Evolutionary conservation across 2,888 invertebrate species (phyloP).

Genomic region (Melieria picta): DNA sequence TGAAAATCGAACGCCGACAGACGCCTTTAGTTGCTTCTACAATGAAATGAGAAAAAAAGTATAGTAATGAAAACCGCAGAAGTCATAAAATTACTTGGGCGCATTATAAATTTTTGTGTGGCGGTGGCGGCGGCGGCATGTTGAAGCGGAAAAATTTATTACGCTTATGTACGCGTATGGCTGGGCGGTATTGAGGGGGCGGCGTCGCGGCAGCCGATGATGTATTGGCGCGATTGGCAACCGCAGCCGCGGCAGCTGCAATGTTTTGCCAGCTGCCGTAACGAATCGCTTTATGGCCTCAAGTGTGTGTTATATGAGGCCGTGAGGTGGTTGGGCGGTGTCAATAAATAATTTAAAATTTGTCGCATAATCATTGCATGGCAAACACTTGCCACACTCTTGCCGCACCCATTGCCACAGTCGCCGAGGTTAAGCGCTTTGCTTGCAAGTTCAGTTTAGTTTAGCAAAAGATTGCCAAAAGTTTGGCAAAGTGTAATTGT

Average conservation of each 20-base stretch:
- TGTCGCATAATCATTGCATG: conserved; percentile 21
- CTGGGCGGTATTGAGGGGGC: background rate
- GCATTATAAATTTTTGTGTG: conserved; percentile 59
- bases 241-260: conserved; percentile 15
- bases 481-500: conserved; percentile 31
- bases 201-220: conserved; percentile 9
- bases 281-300: conserved; percentile 60
- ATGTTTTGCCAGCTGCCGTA: conserved; percentile 45
- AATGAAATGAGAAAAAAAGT: conserved; percentile 8
- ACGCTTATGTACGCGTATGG: conserved; percentile 48
- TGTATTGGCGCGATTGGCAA: conserved; percentile 31
- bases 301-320: conserved; percentile 26
- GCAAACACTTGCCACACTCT: background rate
- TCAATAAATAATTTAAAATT: conserved; percentile 24
- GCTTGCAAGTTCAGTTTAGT: background rate
- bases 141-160: conserved; percentile 64
- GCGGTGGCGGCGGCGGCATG: conserved; percentile 40
- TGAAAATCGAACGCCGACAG: background rate
- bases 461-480: conserved; percentile 28
- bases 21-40: conserved; percentile 1
- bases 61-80: conserved; percentile 55
- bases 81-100: conserved; percentile 65
- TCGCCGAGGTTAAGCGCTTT: conserved; percentile 26
- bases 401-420: background rate
- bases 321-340: background rate